Base-by-base conservation (phyloP, 2,888 invertebrate species). In the Invenusta paracnida region DNA sequence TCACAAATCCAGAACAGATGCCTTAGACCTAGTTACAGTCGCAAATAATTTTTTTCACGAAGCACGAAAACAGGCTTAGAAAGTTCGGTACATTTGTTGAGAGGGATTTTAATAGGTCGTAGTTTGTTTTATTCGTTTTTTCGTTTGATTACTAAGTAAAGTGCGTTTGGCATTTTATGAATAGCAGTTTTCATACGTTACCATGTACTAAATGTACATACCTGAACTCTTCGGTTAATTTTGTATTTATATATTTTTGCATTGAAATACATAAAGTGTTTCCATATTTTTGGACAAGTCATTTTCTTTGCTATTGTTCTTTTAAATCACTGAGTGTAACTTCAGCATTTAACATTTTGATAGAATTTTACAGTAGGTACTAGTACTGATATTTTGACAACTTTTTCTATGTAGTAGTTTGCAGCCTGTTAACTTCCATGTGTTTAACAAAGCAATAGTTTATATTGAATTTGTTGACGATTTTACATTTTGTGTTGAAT, bases 1-100 rank as follows among this genome's bases (percentile, higher is more conserved):
- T 73, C 73, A 73, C 73, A 73, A 73, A 73, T 73, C 25, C 73
- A 73, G 73, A 73, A 73, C 73, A 73, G 73, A 73, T 73, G 73
- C 73, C 73, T 73, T 73, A 73, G 73, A 73, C 73, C 73, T 73
- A 73, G 73, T 73, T 73, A 73, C 27, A 73, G 11, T 73, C 73
- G 25, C 2, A 73, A 73, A 73, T 73, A 73, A 23, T 73, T 73
- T 73, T n/a, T 23, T 5, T 73, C 27, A 73, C 73, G 25, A 73
- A 73, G 23, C 73, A 73, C 25, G 73, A 73, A 73, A 73, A 23
- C 73, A 73, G 73, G 73, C 11, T 23, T 73, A 73, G 27, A 73
- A 73, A 73, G 73, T 73, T 73, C 23, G 73, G 73, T 73, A 73
- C 73, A 73, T 73, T 73, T 73, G 73, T 73, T 73, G 73, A 73